Evolutionary conservation across 37 sponge, comb jelly and placozoan genomes (phyloP).

Genomic region (Trichoplax adhaerens): DNA sequence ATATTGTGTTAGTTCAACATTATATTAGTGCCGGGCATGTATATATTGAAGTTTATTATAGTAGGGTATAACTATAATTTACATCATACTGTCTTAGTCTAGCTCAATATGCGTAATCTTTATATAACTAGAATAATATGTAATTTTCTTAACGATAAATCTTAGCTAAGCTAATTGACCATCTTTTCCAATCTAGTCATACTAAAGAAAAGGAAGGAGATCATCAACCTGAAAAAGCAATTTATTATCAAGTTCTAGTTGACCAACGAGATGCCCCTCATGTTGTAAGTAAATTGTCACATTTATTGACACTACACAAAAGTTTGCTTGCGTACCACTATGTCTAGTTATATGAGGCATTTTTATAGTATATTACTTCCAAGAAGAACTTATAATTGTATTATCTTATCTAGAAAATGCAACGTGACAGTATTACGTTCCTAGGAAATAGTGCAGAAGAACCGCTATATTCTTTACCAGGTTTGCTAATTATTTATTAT

Average conservation of each 20-base stretch:
- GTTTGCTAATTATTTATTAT: constrained; percentile 9
- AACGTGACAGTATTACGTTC: constrained; percentile 62
- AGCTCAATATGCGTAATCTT: no score
- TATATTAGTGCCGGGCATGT: no score
- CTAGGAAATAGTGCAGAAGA: constrained; percentile 19
- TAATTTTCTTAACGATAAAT: no score
- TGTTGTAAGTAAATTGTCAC: constrained; percentile 32
- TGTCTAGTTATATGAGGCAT: background rate
- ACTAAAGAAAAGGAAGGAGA: constrained; percentile 20
- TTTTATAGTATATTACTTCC: background rate
- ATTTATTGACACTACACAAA: background rate
- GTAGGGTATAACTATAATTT: no score
- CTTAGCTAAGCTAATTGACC: no score
- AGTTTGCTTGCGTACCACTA: constrained; percentile 7
- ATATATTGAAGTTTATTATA: no score
- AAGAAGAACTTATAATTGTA: background rate
- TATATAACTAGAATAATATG: no score
- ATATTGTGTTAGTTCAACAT: no score
- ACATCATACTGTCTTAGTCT: no score
- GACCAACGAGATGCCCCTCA: constrained; percentile 75
- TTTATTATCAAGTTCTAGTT: constrained; percentile 73
- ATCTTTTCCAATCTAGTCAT: background rate
- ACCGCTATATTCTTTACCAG: constrained; percentile 51
- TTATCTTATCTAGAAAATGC: constrained; percentile 22
- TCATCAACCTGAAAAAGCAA: constrained; percentile 23